Evolutionary conservation across 92 coral and sea anemone species (phyloP).

Genomic region (Zoanthus sansibaricus): DNA sequence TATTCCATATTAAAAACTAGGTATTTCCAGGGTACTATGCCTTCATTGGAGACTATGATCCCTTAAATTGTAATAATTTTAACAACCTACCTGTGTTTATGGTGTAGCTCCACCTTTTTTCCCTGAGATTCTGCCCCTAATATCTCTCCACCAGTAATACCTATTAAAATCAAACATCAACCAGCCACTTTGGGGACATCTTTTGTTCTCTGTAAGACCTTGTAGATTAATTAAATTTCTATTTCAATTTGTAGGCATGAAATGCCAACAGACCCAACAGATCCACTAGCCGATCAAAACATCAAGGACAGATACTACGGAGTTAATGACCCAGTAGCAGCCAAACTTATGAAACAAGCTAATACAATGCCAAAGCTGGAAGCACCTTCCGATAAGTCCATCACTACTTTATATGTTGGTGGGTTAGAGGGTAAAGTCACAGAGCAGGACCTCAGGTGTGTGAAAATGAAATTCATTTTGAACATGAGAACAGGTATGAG

Average conservation of each 20-base stretch:
- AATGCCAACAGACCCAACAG: slow-evolving; percentile 99
- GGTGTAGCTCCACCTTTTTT: no score
- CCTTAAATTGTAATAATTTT: no score
- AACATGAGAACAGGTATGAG: not conserved
- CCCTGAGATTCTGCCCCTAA: no score
- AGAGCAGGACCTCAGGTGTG: slow-evolving; percentile 96
- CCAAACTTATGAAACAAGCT: slow-evolving; percentile 91
- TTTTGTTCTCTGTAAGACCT: no score
- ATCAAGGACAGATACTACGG: slow-evolving; percentile 99
- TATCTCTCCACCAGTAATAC: no score
- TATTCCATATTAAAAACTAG: no score
- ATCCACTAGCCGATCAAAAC: slow-evolving; percentile 98
- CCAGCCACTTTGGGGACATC: no score
- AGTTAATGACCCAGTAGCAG: slow-evolving; percentile 96
- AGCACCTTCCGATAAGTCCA: slow-evolving; percentile 90
- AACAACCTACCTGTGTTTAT: no score
- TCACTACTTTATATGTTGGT: slow-evolving; percentile 96
- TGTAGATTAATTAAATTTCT: no score
- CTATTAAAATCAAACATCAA: no score
- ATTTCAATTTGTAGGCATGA: slow-evolving; percentile 78
- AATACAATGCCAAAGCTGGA: slow-evolving; percentile 87
- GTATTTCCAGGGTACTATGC: no score
- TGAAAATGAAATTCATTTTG: not conserved
- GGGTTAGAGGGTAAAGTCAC: slow-evolving; percentile 97
- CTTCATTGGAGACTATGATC: no score